Percentiles rank a stretch among this genome's conserved stretches.
phyloP scores from a whole-genome alignment of 2,888 invertebrate species.

The Stenoptilia bipunctidactyla region DNA sequence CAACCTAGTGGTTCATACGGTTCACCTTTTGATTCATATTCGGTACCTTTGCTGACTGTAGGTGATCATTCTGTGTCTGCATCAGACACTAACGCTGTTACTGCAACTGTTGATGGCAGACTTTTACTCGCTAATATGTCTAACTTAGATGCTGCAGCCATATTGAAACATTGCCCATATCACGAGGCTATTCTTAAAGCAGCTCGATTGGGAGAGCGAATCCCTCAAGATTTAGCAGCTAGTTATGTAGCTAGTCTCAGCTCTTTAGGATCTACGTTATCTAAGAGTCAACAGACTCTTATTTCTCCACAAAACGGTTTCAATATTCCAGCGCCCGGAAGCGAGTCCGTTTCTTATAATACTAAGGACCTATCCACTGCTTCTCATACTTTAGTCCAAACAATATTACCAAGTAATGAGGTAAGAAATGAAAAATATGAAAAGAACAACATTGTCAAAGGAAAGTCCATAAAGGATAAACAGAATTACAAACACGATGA shows the following conservation, averaged over 20 bases:
- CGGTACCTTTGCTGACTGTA: conserved; percentile 56
- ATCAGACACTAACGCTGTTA: conserved; percentile 40
- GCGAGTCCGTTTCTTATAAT: conserved; percentile 34
- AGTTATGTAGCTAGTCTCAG: conserved; percentile 67
- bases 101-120: conserved; percentile 51
- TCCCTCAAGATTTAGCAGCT: conserved; percentile 59
- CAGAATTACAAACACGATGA: conserved; percentile 33
- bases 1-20: conserved; percentile 45
- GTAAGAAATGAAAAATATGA: conserved; percentile 30
- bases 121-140: conserved; percentile 41
- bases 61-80: conserved; percentile 64
- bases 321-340: conserved; percentile 30
- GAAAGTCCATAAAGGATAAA: conserved; percentile 42
- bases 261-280: conserved; percentile 60
- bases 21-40: conserved; percentile 64
- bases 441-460: conserved; percentile 29
- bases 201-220: conserved; percentile 45
- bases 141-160: conserved; percentile 53
- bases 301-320: conserved; percentile 32
- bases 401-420: conserved; percentile 32
- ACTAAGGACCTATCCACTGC: conserved; percentile 37
- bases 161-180: conserved; percentile 62
- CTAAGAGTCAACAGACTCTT: conserved; percentile 44
- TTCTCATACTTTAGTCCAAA: conserved; percentile 43
- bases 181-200: conserved; percentile 64